Evolutionary conservation across 2,888 invertebrate genomes (phyloP), one percentile per base, ranked within the genome.

Genomic region (Mystacides longicornis): DNA sequence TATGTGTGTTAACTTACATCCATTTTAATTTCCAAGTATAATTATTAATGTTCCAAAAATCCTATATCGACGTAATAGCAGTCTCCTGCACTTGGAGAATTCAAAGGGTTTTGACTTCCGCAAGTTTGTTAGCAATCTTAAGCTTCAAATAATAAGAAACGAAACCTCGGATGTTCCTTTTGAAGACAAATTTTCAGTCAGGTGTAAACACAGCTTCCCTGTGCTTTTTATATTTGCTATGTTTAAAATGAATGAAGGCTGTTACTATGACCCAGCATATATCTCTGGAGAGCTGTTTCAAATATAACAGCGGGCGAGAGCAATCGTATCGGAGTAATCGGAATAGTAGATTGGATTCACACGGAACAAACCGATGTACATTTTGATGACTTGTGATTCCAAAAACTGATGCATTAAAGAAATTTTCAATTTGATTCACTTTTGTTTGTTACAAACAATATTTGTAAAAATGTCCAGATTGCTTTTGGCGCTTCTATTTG

Each of bases 331-430:
- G 64, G 82, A 82, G 66, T 83, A 83, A 69, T 83, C 83, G 52
- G 82, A 82, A 69, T 83, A 83, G 69, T 82, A 83, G 66, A 82
- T 82, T 56, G 83, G 82, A 70, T 82, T 81, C 63, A 81, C 75
- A 64, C 82, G 78, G 68, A 74, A 81, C 70, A 68, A 70, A 60
- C 68, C 67, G 68, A 76, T 75, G 65, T 71, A 75, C 77, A 78
- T 78, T 71, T 75, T 77, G 71, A 75, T 74, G 63, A 72, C 62
- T 57, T 73, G 62, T 54, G 70, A 68, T 69, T 65, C 70, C 65
- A 67, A 68, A 67, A 65, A 70, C 62, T 61, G 66, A 76, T 73
- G 67, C 77, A 78, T 78, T 74, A 75, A 77, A 71, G 64, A 67
- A 67, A 61, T 60, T 66, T 59, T 65, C 69, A 71, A 65, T 60